Base-by-base conservation (phyloP, 1,140 invertebrate genomes). In the Psix sp. region DNA sequence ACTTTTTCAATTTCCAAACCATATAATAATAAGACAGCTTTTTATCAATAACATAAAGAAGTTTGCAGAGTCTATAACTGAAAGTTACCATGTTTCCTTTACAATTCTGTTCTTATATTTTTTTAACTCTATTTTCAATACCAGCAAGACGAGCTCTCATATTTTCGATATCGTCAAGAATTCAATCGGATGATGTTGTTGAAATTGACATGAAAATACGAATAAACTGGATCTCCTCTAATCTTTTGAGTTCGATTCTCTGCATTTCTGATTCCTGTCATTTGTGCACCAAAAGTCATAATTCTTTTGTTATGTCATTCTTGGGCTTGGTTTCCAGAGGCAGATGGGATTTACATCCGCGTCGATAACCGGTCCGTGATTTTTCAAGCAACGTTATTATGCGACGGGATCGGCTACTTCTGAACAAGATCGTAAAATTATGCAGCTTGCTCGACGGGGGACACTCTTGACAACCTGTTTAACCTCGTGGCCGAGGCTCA, bases 391-490 rank as follows among this genome's bases (percentile, higher is more conserved):
- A 10, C 39, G 72, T 67, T 40, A 67, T 74, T 63, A 63, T 67
- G 52, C 57, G 72, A 56, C 57, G 40, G 16, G 38, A 57, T 45
- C 46, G 60, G 31, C 48, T 29, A n/a, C 7, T 14, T 15, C 38
- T 46, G 59, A 42, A 71, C 59, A 48, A 54, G 76, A 80, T 83
- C 77, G 73, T 76, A 81, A 82, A 83, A 84, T 84, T 82, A 84
- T 83, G 78, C 80, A 82, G 81, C 43, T 42, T 42, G 62, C 75
- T 70, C 74, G 36, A 73, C 76, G 77, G 77, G 78, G 76, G 78
- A 79, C 77, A 79, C 78, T 78, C 76, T 67, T 82, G 80, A 82
- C 82, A 84, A 84, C 79, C 82, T 76, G 79, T 82, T 86, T 82
- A 83, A 84, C 78, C 80, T 84, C 80, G 77, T 72, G 72, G 56